These are phyloP conservation scores for Anser cygnoides DNA, from an alignment of 2,113 vertebrate species.

Conservation along the genomic window DNA sequence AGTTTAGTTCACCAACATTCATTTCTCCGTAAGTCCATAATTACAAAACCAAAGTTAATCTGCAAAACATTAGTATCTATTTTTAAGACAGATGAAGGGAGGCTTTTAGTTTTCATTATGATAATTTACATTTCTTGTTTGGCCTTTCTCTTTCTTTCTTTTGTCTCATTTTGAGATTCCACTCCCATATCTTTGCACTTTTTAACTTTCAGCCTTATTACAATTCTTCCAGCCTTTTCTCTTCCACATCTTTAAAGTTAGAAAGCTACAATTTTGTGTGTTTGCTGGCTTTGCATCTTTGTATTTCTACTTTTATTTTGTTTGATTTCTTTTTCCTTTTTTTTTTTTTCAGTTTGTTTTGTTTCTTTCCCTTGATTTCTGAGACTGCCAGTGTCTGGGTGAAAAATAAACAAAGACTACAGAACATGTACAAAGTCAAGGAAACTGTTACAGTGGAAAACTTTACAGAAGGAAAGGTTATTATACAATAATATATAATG, in stretches of 20 bases:
- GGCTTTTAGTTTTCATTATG: conserved; percentile 44
- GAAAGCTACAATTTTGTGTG: neutral
- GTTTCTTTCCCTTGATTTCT: neutral
- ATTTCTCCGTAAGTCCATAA: conserved; percentile 30
- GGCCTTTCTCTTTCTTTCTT: conserved; percentile 33
- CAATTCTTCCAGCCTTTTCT: neutral
- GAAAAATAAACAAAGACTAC: neutral
- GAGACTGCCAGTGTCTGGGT: neutral
- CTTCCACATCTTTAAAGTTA: neutral
- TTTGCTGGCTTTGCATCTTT: neutral
- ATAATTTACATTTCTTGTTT: conserved; percentile 54
- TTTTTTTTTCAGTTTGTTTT: neutral
- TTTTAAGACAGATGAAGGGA: conserved; percentile 42
- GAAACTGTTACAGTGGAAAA: neutral
- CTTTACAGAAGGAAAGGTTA: neutral
- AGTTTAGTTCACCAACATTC: conserved; percentile 11
- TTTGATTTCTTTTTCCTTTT: neutral
- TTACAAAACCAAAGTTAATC: conserved; percentile 47
- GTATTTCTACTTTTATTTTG: neutral
- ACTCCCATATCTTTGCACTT: conserved; percentile 14
- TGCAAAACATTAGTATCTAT: conserved; percentile 57
- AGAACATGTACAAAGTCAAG: neutral
- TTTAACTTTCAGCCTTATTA: conserved; percentile 10
- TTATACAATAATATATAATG: neutral
- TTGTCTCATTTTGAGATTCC: neutral